Evolutionary conservation across 2,888 invertebrate genomes (phyloP).

Genomic region (Melanostoma scalare): DNA sequence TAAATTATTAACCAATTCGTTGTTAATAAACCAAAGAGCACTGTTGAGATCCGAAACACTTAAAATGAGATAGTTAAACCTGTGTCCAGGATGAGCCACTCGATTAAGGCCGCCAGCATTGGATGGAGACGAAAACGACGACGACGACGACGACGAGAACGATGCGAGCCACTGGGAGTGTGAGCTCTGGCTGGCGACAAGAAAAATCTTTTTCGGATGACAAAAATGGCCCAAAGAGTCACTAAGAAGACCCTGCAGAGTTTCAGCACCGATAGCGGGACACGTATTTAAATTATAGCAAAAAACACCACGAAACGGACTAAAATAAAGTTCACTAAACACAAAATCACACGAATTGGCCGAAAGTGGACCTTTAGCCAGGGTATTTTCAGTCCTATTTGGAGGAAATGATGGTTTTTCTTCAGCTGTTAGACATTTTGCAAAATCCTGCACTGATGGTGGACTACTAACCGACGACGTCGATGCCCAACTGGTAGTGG

Average conservation of each 20-base stretch:
- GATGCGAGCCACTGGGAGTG: conserved; percentile 60
- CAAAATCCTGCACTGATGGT: conserved; percentile 73
- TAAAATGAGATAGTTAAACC: conserved; percentile 66
- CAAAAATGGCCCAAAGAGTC: conserved; percentile 61
- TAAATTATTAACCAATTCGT: conserved; percentile 73
- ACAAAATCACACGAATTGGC: conserved; percentile 65
- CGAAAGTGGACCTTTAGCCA: conserved; percentile 60
- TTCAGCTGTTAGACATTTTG: conserved; percentile 75
- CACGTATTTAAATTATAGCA: conserved; percentile 73
- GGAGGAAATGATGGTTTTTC: conserved; percentile 53
- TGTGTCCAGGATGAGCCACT: conserved; percentile 62
- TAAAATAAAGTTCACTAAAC: conserved; percentile 71
- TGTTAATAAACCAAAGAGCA: conserved; percentile 71
- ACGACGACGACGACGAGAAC: conserved; percentile 57
- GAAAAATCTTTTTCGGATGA: conserved; percentile 56
- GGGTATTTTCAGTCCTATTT: conserved; percentile 65
- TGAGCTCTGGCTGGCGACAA: conserved; percentile 47
- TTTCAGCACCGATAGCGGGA: conserved; percentile 56
- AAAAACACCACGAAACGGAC: conserved; percentile 64
- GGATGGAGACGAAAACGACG: conserved; percentile 53
- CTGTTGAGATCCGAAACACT: conserved; percentile 57
- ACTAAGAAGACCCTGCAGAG: conserved; percentile 59
- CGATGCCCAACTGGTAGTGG: conserved; percentile 69
- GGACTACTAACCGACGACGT: conserved; percentile 67
- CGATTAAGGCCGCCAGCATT: conserved; percentile 42